A percentile compares a stretch with the other conserved stretches of the same genome.
Evolutionary conservation across 2,113 vertebrate genomes (phyloP).

Genomic region (Corvus moneduloides): DNA sequence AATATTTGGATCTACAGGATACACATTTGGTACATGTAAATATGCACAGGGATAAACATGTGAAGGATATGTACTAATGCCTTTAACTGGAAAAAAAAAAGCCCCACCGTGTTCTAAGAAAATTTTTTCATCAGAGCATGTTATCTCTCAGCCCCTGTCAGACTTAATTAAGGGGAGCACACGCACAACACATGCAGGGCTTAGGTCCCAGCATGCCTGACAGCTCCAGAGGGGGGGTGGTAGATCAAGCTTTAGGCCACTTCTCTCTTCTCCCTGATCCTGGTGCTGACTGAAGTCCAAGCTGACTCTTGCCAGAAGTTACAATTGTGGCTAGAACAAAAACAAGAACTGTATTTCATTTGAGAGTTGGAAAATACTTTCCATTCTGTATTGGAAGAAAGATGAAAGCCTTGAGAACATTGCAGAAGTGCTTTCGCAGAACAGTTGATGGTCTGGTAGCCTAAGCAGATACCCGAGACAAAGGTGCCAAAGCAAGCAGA

Average conservation of each 20-base stretch:
- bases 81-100: background rate
- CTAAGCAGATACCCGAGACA: background rate
- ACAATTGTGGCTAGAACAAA: slow-evolving; percentile 4
- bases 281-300: slow-evolving; percentile 5
- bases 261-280: background rate
- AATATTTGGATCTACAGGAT: background rate
- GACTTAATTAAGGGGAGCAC: background rate
- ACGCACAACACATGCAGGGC: background rate
- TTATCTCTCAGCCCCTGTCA: background rate
- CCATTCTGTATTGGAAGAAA: background rate
- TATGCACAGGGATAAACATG: background rate
- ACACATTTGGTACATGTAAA: background rate
- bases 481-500: background rate
- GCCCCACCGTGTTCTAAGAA: background rate
- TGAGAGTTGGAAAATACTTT: background rate
- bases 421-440: background rate
- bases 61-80: background rate
- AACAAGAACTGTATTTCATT: background rate
- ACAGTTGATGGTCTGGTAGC: background rate
- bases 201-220: background rate
- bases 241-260: background rate
- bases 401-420: background rate
- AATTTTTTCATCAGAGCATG: background rate
- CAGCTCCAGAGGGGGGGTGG: background rate
- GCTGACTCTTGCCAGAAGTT: slow-evolving; percentile 5